These are phyloP conservation scores for Prionace glauca DNA, from an alignment of 2,797 vertebrate genomes.

Conservation along the genomic window DNA sequence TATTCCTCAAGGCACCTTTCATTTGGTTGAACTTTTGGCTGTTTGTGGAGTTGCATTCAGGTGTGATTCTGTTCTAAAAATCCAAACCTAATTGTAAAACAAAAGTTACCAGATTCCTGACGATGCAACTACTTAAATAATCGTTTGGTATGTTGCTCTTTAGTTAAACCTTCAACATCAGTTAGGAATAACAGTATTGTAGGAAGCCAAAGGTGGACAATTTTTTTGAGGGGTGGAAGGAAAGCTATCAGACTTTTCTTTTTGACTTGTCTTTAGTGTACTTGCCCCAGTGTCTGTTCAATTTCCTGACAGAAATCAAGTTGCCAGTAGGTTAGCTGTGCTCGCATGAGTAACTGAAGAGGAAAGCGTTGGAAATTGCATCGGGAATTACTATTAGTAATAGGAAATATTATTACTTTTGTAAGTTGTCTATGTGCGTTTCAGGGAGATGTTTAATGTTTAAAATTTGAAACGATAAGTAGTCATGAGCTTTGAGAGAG, in stretches of 20 bases:
- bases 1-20: background rate
- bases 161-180: background rate
- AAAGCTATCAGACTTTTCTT: background rate
- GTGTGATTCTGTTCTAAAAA: background rate
- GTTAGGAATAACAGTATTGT: background rate
- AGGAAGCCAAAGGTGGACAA: background rate
- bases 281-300: background rate
- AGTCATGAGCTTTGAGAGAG: background rate
- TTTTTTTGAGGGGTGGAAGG: background rate
- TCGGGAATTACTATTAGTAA: background rate
- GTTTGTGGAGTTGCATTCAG: background rate
- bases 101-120: background rate
- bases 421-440: background rate
- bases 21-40: background rate
- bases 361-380: background rate
- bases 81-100: background rate
- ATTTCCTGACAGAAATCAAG: background rate
- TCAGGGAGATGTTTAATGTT: conserved; percentile 4
- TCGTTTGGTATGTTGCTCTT: background rate
- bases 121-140: background rate
- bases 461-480: background rate
- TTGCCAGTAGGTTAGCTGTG: background rate
- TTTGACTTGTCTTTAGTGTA: background rate
- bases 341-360: background rate
- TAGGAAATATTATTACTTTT: background rate